Evolutionary conservation across 1,140 invertebrate species (phyloP).

Genomic region (Lutraria rhynchaena): DNA sequence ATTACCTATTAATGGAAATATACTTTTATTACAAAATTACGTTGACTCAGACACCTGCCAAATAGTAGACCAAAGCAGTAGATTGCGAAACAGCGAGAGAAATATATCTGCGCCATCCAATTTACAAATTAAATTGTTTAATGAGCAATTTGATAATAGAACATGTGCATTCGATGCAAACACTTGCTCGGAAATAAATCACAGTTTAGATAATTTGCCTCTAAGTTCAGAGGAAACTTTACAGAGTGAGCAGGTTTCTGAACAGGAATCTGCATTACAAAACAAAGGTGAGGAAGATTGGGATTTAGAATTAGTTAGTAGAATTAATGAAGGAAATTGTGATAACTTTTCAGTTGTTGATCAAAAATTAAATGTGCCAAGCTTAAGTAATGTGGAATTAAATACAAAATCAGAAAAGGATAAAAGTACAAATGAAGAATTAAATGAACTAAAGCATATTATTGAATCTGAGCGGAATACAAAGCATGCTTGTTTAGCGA

Average conservation of each 20-base stretch:
- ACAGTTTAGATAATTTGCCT: not conserved
- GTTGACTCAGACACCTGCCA: too few species aligned
- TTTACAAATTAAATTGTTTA: too few species aligned
- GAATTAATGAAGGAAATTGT: not conserved
- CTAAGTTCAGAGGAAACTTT: not conserved
- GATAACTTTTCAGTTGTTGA: not conserved
- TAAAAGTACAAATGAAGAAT: too few species aligned
- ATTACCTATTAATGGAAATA: too few species aligned
- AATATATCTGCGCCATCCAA: too few species aligned
- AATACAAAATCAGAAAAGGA: not conserved
- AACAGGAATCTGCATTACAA: not conserved
- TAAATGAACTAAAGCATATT: too few species aligned
- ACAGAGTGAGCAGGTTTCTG: not conserved
- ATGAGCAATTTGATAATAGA: too few species aligned
- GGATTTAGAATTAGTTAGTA: not conserved
- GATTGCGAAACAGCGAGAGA: too few species aligned
- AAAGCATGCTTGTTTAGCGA: too few species aligned
- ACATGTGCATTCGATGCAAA: not conserved
- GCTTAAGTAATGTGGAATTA: not conserved
- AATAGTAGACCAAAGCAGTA: too few species aligned
- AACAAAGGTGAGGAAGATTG: not conserved
- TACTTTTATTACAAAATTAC: too few species aligned
- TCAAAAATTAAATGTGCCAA: not conserved
- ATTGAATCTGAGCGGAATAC: too few species aligned
- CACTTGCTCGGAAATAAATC: not conserved